These are phyloP conservation scores for Noctua comes DNA, from an alignment of 2,888 invertebrate species.

Conservation along the genomic window DNA sequence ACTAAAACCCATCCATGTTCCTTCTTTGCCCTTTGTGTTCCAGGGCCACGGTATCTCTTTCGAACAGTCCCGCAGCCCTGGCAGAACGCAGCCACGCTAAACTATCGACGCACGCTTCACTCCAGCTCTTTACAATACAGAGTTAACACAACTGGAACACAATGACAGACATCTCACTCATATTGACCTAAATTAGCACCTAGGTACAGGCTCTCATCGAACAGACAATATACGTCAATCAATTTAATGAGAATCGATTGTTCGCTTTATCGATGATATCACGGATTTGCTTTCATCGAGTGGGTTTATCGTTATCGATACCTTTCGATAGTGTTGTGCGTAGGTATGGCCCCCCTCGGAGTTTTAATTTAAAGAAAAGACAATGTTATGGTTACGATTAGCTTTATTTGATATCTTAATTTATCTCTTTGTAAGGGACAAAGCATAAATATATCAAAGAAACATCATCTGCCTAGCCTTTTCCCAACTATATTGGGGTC, in stretches of 20 bases:
- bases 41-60: too few relatives aligned
- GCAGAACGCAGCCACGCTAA: conserved; percentile 16
- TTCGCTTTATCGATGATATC: conserved; percentile 51
- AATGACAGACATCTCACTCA: conserved; percentile 38
- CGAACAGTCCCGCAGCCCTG: too few relatives aligned
- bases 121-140: conserved; percentile 10
- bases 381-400: not conserved
- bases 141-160: conserved; percentile 18
- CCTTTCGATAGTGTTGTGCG: too few relatives aligned
- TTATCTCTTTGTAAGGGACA: not conserved
- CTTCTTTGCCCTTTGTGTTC: too few relatives aligned
- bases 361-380: too few relatives aligned
- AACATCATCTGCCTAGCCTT: too few relatives aligned
- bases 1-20: too few relatives aligned
- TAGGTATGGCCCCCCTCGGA: too few relatives aligned
- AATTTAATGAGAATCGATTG: conserved; percentile 52
- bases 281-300: conserved; percentile 41
- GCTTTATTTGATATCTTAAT: conserved; percentile 2
- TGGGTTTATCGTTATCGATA: conserved; percentile 50
- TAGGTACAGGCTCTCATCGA: conserved; percentile 4
- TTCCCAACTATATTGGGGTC: too few relatives aligned
- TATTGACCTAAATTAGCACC: conserved; percentile 39
- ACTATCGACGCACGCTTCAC: conserved; percentile 3
- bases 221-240: conserved; percentile 51
- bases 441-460: too few relatives aligned